Conservation (phyloP, 2,113 vertebrate species). For the Ammospiza nelsoni region DNA sequence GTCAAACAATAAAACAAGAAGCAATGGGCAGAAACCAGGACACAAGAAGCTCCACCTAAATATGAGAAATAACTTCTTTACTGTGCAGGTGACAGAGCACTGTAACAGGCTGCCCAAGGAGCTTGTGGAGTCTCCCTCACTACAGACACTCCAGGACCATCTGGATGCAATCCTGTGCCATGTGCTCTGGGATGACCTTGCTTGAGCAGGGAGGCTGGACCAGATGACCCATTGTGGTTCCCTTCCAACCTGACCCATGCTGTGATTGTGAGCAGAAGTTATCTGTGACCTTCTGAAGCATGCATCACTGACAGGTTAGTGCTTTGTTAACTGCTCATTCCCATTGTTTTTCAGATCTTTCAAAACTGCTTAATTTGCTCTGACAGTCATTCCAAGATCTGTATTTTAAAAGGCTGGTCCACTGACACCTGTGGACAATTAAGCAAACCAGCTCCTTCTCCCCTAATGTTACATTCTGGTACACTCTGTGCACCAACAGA, state of each 20-base stretch:
- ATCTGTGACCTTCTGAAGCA: background rate
- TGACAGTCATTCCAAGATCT: accelerated
- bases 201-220: background rate
- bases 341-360: background rate
- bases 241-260: background rate
- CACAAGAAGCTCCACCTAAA: background rate
- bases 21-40: background rate
- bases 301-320: accelerated
- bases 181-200: background rate
- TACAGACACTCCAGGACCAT: no score
- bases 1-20: background rate
- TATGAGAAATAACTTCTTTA: background rate
- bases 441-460: background rate
- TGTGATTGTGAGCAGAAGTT: background rate
- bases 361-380: background rate
- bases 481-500: accelerated
- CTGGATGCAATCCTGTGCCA: background rate
- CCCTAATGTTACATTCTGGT: accelerated
- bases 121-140: background rate
- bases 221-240: background rate
- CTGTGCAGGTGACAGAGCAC: background rate
- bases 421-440: accelerated
- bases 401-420: accelerated
- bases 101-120: accelerated
- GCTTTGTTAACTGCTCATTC: background rate